Evolutionary conservation across 1,140 invertebrate species (phyloP), one percentile per base, ranked within the genome.

Genomic region (Drosophila repleta): DNA sequence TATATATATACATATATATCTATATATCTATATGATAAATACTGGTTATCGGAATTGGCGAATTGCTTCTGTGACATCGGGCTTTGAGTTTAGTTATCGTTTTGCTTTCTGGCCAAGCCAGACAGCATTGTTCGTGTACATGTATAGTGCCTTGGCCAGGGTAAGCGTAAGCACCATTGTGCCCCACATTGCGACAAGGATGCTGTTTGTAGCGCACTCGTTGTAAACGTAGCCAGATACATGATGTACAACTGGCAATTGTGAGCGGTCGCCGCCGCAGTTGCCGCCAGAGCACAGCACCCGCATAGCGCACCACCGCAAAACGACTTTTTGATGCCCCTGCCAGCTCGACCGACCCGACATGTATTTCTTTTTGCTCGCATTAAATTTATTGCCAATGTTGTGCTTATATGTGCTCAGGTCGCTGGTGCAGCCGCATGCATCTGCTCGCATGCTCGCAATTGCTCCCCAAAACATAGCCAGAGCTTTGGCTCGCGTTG

Each of bases 371-470:
- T 79, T 68, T 60, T 29, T 57, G 37, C 51, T 49, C 51, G 37
- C 41, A 41, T 53, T 45, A 87, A 90, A 90, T 90, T 90, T 90
- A 90, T 90, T 72, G 81, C 87, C 81, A 76, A 90, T 90, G 87
- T 90, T 90, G 63, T 82, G 60, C 21, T 55, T 79, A 82, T 87
- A 87, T 71, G 70, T 79, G 64, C 68, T 35, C 79, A 83, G 83
- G 83, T 87, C 74, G 78, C 49, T 24, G 29, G 1, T 43, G n/a
- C 39, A 15, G 39, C 3, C 39, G 1, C 15, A 43, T 43, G 32
- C 83, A 88, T 87, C 84, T 88, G 84, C 84, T 80, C 83, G 89
- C 80, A 77, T 89, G 84, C 84, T n/a, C n/a, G n/a, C 71, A 82
- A 88, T 78, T 62, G 64, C 57, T 17, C 49, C 46, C 1, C 1